These are phyloP conservation scores for Ruditapes philippinarum DNA, from an alignment of 1,140 invertebrate genomes.

Conservation along the genomic window DNA sequence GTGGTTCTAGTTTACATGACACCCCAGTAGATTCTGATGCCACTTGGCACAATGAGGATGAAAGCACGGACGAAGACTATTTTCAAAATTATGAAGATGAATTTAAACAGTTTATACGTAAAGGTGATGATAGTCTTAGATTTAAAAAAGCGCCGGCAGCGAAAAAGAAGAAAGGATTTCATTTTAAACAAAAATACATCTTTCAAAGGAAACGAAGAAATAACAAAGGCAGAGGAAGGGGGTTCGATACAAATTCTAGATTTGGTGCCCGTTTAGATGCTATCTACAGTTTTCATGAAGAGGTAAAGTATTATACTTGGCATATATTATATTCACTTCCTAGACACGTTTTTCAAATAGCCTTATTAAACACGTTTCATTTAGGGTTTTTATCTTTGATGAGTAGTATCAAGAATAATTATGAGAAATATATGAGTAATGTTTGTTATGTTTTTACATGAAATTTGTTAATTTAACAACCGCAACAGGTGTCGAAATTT, in stretches of 20 bases:
- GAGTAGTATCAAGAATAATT: too few species aligned
- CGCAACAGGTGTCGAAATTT: too few species aligned
- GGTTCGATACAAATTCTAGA: neutral
- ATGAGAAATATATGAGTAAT: too few species aligned
- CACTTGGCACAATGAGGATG: constrained; percentile 43
- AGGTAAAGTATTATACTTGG: too few species aligned
- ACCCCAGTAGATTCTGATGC: neutral
- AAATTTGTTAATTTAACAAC: too few species aligned
- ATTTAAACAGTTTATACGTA: constrained; percentile 37
- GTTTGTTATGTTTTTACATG: too few species aligned
- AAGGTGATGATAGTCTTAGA: neutral
- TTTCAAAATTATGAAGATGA: constrained; percentile 58
- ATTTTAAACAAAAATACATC: constrained; percentile 65
- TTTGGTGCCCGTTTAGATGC: neutral
- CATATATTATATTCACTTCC: too few species aligned
- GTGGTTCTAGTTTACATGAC: neutral
- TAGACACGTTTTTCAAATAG: too few species aligned
- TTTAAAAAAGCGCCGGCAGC: constrained; percentile 32
- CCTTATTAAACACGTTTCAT: too few species aligned
- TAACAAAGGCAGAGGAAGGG: constrained; percentile 28
- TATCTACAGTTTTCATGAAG: constrained; percentile 64
- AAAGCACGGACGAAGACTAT: constrained; percentile 62
- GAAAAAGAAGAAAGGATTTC: constrained; percentile 57
- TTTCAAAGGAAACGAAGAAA: constrained; percentile 56
- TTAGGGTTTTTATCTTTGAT: too few species aligned